Conservation (phyloP, 2,113 vertebrate genomes). For the Cavia aperea region DNA sequence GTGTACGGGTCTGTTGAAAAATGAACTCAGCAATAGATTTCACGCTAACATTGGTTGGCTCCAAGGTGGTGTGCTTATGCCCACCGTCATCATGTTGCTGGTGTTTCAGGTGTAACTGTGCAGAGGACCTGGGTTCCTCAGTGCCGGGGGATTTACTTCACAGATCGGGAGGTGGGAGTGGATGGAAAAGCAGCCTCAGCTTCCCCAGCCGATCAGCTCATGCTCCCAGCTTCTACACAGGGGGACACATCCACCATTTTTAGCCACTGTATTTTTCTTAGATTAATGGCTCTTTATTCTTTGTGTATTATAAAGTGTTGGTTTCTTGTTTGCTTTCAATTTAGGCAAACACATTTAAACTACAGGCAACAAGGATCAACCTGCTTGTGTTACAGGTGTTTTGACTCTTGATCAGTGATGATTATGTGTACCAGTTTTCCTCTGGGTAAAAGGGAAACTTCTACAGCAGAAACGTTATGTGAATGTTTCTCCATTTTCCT, state of each 20-base stretch:
- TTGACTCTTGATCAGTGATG: not conserved
- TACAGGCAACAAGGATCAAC: not conserved
- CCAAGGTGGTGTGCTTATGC: rapidly evolving
- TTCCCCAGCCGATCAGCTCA: not conserved
- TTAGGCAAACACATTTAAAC: not conserved
- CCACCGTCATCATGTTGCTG: rapidly evolving
- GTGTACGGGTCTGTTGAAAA: no score
- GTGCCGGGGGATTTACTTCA: rapidly evolving
- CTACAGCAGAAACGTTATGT: not conserved
- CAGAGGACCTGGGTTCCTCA: rapidly evolving
- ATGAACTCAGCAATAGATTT: not conserved
- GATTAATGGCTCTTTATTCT: not conserved
- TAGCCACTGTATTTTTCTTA: not conserved
- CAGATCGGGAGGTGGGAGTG: rapidly evolving
- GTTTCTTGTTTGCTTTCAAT: not conserved
- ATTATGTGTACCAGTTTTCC: not conserved
- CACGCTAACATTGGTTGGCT: not conserved
- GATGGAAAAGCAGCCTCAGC: rapidly evolving
- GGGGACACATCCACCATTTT: not conserved
- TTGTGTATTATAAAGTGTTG: not conserved
- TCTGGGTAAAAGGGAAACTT: not conserved
- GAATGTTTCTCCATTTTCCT: not conserved
- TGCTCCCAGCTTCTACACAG: not conserved
- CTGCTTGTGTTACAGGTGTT: not conserved
- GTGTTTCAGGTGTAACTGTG: not conserved